Percentiles rank a stretch among this genome's conserved stretches.
Conservation (phyloP, 2,888 invertebrate species). For the Agrotis clavis region DNA sequence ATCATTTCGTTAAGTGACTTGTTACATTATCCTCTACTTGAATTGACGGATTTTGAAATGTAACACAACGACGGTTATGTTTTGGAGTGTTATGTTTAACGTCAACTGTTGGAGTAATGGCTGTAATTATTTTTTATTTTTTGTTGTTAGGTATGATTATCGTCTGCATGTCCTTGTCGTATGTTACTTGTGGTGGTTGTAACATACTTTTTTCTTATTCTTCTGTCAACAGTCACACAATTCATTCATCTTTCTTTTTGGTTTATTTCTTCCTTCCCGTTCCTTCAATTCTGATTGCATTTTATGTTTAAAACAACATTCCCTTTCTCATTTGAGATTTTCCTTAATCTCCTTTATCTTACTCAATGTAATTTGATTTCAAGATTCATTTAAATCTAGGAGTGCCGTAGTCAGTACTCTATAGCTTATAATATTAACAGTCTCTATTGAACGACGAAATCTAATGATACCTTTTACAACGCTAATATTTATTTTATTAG, state of each 20-base stretch:
- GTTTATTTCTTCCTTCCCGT: background rate
- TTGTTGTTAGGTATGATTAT: constrained; percentile 7
- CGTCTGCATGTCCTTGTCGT: background rate
- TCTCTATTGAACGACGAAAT: background rate
- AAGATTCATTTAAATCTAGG: background rate
- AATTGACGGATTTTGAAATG: constrained; percentile 65
- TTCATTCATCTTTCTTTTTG: background rate
- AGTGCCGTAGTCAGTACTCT: too few species aligned
- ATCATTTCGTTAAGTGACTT: constrained; percentile 76
- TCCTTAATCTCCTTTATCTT: background rate
- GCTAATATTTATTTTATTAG: background rate
- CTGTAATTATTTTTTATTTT: constrained; percentile 14
- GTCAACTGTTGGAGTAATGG: constrained; percentile 40
- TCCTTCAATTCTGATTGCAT: too few species aligned
- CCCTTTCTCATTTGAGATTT: background rate
- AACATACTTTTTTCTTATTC: background rate
- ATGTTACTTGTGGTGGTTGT: background rate
- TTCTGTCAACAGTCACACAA: background rate
- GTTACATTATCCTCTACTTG: constrained; percentile 69
- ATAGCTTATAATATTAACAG: background rate
- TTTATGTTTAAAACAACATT: background rate
- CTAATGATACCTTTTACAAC: too few species aligned
- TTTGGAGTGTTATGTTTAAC: constrained; percentile 37
- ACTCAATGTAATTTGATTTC: too few species aligned
- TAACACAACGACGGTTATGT: constrained; percentile 53